These are phyloP conservation scores for Zoanthus solanderi DNA, from an alignment of 92 coral and sea anemone genomes.

Conservation along the genomic window DNA sequence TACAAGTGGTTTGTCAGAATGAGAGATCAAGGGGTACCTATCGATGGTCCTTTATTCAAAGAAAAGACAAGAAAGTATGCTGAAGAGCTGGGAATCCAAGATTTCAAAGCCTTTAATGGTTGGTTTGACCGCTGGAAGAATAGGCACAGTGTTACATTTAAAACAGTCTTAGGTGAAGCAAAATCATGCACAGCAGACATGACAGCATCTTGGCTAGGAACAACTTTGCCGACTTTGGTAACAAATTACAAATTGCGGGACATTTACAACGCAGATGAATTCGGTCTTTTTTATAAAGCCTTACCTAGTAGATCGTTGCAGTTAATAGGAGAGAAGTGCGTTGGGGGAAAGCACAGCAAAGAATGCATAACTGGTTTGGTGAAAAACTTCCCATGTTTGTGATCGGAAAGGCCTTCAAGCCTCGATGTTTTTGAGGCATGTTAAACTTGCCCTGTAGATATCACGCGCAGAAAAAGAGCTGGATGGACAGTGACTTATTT, in stretches of 20 bases:
- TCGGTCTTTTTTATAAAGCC: slow-evolving; percentile 57
- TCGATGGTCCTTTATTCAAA: slow-evolving; percentile 12
- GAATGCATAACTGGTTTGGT: slow-evolving; percentile 16
- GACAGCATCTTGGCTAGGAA: slow-evolving; percentile 39
- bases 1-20: slow-evolving; percentile 43
- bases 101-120: slow-evolving; percentile 33
- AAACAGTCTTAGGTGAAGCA: slow-evolving; percentile 13
- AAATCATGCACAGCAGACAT: slow-evolving; percentile 40
- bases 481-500: slow-evolving; percentile 9
- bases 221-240: slow-evolving; percentile 1
- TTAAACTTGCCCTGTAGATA: slow-evolving; percentile 45
- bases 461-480: slow-evolving; percentile 34
- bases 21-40: background rate
- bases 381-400: slow-evolving; percentile 50
- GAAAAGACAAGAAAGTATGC: slow-evolving; percentile 18
- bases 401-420: slow-evolving; percentile 33
- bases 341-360: background rate
- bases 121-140: slow-evolving; percentile 60
- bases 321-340: slow-evolving; percentile 6
- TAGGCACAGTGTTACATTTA: slow-evolving; percentile 39
- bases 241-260: slow-evolving; percentile 34
- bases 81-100: background rate
- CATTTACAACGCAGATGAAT: slow-evolving; percentile 50
- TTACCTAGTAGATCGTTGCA: slow-evolving; percentile 49
- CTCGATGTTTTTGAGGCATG: slow-evolving; percentile 30